phyloP scores from a whole-genome alignment of 2,113 vertebrate genomes.

The Numenius arquata region DNA sequence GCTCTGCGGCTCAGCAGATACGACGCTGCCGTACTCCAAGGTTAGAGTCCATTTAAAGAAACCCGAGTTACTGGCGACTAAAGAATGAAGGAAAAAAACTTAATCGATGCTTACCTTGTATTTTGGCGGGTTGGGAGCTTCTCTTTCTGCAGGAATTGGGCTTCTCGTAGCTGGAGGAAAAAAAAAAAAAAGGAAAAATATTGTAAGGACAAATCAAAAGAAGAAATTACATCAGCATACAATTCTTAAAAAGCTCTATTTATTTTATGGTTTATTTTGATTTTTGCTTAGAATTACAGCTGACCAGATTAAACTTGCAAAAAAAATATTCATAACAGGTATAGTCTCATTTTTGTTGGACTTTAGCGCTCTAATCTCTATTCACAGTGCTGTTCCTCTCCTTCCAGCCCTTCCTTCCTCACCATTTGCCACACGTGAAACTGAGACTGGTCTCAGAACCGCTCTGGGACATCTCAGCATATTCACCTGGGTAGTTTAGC shows the following conservation, averaged over 20 bases:
- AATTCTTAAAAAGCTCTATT: not conserved
- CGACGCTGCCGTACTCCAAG: accelerated
- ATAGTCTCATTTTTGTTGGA: not conserved
- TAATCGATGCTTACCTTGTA: not conserved
- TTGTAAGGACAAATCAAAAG: not conserved
- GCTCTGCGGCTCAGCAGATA: not conserved
- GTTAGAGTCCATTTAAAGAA: not conserved
- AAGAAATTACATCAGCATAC: not conserved
- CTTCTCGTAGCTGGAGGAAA: not conserved
- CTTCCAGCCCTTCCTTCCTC: not conserved
- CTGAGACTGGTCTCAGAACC: not conserved
- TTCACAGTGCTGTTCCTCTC: not conserved
- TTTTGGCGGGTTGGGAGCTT: not conserved
- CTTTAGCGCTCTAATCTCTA: not conserved
- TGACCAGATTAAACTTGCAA: not conserved
- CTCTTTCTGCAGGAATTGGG: not conserved
- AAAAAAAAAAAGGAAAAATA: not conserved
- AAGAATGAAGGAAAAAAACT: not conserved
- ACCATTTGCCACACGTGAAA: not conserved
- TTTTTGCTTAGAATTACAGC: not conserved
- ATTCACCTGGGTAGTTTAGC: not conserved
- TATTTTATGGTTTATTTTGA: not conserved
- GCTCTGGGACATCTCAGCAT: not conserved
- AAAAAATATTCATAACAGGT: not conserved
- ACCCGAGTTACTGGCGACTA: not conserved